phyloP scores from a whole-genome alignment of 1,140 invertebrate genomes.

The Halesus radiatus region DNA sequence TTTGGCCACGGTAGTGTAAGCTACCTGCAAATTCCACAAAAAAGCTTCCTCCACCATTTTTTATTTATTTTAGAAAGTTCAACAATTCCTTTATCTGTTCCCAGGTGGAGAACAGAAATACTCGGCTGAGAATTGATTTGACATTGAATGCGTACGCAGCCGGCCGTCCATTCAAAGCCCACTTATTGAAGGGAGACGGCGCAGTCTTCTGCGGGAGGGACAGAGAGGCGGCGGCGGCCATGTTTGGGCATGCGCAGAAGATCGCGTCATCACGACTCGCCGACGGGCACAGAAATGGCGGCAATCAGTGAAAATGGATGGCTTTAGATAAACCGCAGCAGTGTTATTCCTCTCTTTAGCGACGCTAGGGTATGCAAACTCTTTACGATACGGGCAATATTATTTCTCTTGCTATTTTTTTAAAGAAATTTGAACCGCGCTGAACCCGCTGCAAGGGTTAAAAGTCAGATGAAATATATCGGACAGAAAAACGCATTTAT shows the following conservation, averaged over 20 bases:
- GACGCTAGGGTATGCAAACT: constrained; percentile 17
- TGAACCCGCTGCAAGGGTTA: too few species aligned
- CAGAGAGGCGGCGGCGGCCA: constrained; percentile 27
- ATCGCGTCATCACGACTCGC: constrained; percentile 23
- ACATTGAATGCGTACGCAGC: constrained; percentile 54
- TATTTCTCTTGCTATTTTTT: too few species aligned
- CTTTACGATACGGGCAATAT: too few species aligned
- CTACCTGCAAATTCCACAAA: too few species aligned
- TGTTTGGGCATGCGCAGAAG: constrained; percentile 45
- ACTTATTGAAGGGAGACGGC: constrained; percentile 46
- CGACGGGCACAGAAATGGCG: constrained; percentile 53
- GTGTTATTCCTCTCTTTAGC: constrained; percentile 14
- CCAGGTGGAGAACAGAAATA: constrained; percentile 47
- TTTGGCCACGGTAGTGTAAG: too few species aligned
- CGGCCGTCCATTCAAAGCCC: constrained; percentile 45
- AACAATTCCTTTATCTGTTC: constrained; percentile 16
- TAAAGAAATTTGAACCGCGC: too few species aligned
- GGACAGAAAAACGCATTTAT: too few species aligned
- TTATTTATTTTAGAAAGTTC: constrained; percentile 36
- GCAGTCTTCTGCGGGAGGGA: constrained; percentile 21
- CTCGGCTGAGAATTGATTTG: constrained; percentile 56
- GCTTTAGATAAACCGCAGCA: constrained; percentile 34
- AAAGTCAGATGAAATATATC: too few species aligned
- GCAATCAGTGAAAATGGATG: constrained; percentile 44
- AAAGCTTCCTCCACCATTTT: neutral